phyloP scores from a whole-genome alignment of 2,888 invertebrate species.

The Pseudeuparius sepicola region DNA sequence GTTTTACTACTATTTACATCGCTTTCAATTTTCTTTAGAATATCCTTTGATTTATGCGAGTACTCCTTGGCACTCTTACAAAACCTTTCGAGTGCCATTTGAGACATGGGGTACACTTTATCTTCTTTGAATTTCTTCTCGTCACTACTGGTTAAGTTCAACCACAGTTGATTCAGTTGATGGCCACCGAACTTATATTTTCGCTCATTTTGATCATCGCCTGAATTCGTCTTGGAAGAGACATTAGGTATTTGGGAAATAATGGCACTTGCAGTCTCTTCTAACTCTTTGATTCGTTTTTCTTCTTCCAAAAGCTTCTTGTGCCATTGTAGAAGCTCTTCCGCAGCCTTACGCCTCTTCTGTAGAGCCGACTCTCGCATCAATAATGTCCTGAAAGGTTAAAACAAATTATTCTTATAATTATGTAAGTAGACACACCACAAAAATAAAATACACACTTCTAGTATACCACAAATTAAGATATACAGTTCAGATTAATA shows the following conservation, averaged over 20 bases:
- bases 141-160: constrained; percentile 37
- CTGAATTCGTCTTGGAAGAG: constrained; percentile 2
- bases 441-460: constrained; percentile 3
- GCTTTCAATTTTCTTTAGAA: constrained; percentile 9
- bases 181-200: constrained; percentile 32
- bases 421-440: constrained; percentile 11
- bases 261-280: constrained; percentile 36
- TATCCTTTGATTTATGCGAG: constrained; percentile 15
- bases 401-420: constrained; percentile 8
- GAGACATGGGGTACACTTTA: constrained; percentile 37
- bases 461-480: background rate
- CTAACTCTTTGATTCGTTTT: constrained; percentile 41
- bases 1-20: constrained; percentile 14
- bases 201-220: constrained; percentile 13
- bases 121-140: constrained; percentile 37
- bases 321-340: constrained; percentile 45
- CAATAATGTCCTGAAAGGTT: constrained; percentile 36
- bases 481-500: too few species aligned
- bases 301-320: constrained; percentile 45
- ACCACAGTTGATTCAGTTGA: constrained; percentile 41
- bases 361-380: constrained; percentile 42
- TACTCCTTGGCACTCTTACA: constrained; percentile 38
- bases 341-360: constrained; percentile 41
- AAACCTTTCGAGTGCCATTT: constrained; percentile 36
- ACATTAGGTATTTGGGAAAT: constrained; percentile 28